Base-by-base conservation (phyloP, 2,888 invertebrate genomes). In the Macropis europaea region DNA sequence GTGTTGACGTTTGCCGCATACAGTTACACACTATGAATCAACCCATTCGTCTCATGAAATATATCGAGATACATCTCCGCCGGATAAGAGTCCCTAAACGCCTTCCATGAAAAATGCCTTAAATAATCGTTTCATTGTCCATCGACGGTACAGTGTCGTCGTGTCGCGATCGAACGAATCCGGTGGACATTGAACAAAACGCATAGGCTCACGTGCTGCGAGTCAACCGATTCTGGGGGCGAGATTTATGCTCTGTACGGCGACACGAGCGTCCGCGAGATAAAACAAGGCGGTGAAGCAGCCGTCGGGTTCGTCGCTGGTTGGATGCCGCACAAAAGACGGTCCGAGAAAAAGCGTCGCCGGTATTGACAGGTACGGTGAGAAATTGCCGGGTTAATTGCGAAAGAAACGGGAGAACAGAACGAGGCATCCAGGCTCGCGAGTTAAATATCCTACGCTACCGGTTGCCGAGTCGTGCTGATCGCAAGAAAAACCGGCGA, bases 371-470 rank as follows among this genome's bases (percentile, higher is more conserved):
- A 82, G 76, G 53, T 42, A 54, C 71, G 70, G 83, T 83, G 83
- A 84, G 80, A 80, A 84, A 84, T 83, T 71, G 79, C 63, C 70
- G 45, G 74, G 74, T 76, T 82, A 80, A 84, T 84, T 82, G 77
- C 56, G 73, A 79, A 83, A 83, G 81, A 80, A 79, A 68, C 59
- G 26, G 36, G 22, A 17, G 42, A 40, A 48, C 62, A 38, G 61
- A 57, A 54, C 64, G 43, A 42, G 52, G 56, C 62, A 71, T 70
- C 64, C 54, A 36, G 59, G 28, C n/a, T 57, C 36, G 57, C 47
- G 62, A 67, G 63, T 66, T 71, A 80, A 74, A 74, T 74, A 80
- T 54, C 63, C 66, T 32, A 69, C 54, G 53, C 43, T 70, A 74
- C 68, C 64, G 73, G 71, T 73, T 71, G 40, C 3, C 45, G 9